phyloP scores from a whole-genome alignment of 1,140 invertebrate genomes.

The Arion vulgaris region DNA sequence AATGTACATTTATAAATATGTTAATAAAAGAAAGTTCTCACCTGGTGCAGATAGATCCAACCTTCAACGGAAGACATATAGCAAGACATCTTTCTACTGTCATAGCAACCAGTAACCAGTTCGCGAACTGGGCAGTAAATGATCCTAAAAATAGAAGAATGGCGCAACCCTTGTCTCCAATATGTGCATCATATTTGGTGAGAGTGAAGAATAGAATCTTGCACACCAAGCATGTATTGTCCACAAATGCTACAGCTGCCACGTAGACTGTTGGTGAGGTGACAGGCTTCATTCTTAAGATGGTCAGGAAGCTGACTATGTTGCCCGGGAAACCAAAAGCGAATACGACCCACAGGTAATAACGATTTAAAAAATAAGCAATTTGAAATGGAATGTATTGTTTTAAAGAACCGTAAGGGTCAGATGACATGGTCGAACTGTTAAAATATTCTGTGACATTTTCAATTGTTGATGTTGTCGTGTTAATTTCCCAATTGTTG shows the following conservation, averaged over 20 bases:
- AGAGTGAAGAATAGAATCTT: constrained; percentile 51
- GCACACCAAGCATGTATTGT: constrained; percentile 48
- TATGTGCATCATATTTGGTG: constrained; percentile 46
- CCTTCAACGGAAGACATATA: constrained; percentile 58
- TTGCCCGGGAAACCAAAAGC: constrained; percentile 60
- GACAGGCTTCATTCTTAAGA: constrained; percentile 53
- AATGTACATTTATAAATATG: too few relatives aligned
- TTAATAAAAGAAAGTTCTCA: neutral
- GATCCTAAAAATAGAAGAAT: constrained; percentile 53
- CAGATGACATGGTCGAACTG: neutral
- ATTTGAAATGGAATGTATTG: constrained; percentile 31
- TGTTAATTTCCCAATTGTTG: neutral
- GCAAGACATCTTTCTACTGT: constrained; percentile 57
- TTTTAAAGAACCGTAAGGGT: constrained; percentile 27
- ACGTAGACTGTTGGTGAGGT: constrained; percentile 58
- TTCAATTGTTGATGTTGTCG: neutral
- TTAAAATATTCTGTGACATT: neutral
- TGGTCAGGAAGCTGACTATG: constrained; percentile 52
- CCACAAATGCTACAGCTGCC: constrained; percentile 51
- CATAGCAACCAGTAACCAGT: constrained; percentile 64
- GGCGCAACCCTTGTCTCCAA: constrained; percentile 53
- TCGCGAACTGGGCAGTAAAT: constrained; percentile 54
- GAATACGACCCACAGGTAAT: constrained; percentile 58
- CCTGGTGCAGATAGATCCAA: constrained; percentile 49
- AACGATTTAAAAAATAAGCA: constrained; percentile 51